phyloP scores from a whole-genome alignment of 2,888 invertebrate species.

The Panzeria rudis region DNA sequence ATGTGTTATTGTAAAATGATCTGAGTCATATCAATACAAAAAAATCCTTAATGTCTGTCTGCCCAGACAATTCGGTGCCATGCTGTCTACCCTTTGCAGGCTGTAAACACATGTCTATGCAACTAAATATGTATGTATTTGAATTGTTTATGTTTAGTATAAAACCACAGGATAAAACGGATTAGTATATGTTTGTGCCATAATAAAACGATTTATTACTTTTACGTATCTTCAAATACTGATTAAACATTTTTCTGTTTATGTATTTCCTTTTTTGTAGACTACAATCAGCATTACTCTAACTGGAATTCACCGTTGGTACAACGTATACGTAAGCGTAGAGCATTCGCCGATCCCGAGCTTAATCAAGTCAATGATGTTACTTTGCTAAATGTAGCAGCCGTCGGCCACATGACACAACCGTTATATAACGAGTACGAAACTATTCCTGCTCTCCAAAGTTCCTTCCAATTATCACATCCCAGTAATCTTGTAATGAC shows the following conservation, averaged over 20 bases:
- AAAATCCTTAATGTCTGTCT: constrained; percentile 31
- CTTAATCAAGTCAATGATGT: constrained; percentile 82
- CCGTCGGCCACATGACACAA: constrained; percentile 57
- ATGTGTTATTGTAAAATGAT: constrained; percentile 76
- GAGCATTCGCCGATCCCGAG: constrained; percentile 84
- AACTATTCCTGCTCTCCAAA: neutral
- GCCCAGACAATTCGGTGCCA: constrained; percentile 73
- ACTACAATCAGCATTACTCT: constrained; percentile 81
- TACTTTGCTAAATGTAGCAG: constrained; percentile 75
- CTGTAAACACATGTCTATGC: constrained; percentile 33
- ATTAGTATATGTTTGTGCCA: constrained; percentile 11
- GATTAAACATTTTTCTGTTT: constrained; percentile 31
- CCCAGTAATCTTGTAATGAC: neutral
- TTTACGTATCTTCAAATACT: neutral
- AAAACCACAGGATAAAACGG: constrained; percentile 55
- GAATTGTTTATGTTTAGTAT: constrained; percentile 33
- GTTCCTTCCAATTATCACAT: constrained; percentile 30
- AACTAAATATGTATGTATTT: neutral
- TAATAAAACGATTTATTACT: constrained; percentile 1
- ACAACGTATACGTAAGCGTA: constrained; percentile 84
- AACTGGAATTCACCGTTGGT: constrained; percentile 81
- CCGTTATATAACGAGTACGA: constrained; percentile 49
- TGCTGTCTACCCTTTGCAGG: constrained; percentile 68
- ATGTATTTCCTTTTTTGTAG: constrained; percentile 74
- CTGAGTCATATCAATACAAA: constrained; percentile 46